Percentiles rank a stretch among this genome's conserved stretches.
These are phyloP conservation scores for Caenorhabditis sp. DNA, from an alignment of 2,888 invertebrate genomes.

Conservation along the genomic window DNA sequence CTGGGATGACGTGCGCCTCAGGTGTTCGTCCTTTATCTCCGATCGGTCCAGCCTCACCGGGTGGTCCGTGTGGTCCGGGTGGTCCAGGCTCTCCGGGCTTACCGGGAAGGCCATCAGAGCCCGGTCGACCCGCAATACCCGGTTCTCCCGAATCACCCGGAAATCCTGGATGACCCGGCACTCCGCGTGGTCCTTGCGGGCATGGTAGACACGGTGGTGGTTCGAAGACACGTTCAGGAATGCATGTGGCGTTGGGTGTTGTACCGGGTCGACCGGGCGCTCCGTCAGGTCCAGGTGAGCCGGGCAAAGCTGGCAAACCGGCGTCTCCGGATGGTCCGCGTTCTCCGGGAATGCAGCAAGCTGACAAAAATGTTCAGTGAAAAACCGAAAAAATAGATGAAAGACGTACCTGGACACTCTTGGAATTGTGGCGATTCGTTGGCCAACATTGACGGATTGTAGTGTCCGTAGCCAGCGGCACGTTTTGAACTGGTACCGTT, in stretches of 20 bases:
- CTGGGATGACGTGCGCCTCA: slow-evolving; percentile 70
- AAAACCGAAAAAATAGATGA: no score
- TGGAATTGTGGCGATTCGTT: slow-evolving; percentile 68
- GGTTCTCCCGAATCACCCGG: slow-evolving; percentile 65
- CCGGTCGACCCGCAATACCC: slow-evolving; percentile 66
- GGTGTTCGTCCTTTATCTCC: slow-evolving; percentile 65
- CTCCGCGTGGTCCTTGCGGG: slow-evolving; percentile 59
- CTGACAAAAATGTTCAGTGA: slow-evolving; percentile 38
- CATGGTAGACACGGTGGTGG: slow-evolving; percentile 71
- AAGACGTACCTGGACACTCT: slow-evolving; percentile 62
- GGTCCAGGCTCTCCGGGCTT: slow-evolving; percentile 62
- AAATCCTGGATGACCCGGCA: slow-evolving; percentile 64
- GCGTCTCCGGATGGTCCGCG: slow-evolving; percentile 63
- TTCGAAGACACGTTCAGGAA: slow-evolving; percentile 70
- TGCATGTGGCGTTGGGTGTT: slow-evolving; percentile 70
- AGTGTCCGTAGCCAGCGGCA: slow-evolving; percentile 51
- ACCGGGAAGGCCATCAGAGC: slow-evolving; percentile 62
- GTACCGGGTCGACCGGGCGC: slow-evolving; percentile 70
- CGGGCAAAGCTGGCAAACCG: slow-evolving; percentile 63
- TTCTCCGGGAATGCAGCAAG: slow-evolving; percentile 69
- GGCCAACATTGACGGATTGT: slow-evolving; percentile 64
- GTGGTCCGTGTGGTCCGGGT: slow-evolving; percentile 57
- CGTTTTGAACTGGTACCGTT: slow-evolving; percentile 38
- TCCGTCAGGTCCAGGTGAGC: slow-evolving; percentile 70
- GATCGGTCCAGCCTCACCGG: slow-evolving; percentile 61